Base-by-base conservation (phyloP, 2,888 invertebrate genomes). In the Lochmaea crataegi region DNA sequence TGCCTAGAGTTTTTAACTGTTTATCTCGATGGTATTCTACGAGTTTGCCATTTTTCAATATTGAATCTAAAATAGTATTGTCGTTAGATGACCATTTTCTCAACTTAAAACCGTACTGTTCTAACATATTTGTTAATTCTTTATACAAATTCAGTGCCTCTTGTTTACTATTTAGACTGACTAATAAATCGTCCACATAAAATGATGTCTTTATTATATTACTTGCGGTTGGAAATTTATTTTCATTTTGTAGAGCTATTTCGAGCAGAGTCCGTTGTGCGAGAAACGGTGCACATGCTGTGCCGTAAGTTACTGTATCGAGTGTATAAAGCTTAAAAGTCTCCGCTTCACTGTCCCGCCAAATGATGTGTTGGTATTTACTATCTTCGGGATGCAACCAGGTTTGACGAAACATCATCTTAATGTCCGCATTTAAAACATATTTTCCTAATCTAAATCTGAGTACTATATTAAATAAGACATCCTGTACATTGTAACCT, bases 341-440 rank as follows among this genome's bases (percentile, higher is more conserved):
- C 60, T 74, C 75, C 2, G 51, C 18, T n/a, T 72, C 22, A 18
- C 72, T 45, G 38, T 64, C 12, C 10, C 75, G 58, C 77, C 74
- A 77, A 32, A 76, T 22, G 7, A 77, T 76, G 69, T 73, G 60
- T 73, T 77, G 69, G 71, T 22, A 74, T 10, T 58, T 53, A 18
- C 74, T 63, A 61, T 77, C 71, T 14, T 69, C 65, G 7, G 61
- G 63, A 18, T 74, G 65, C 53, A 76, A 53, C 38, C 61, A 18
- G 22, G 76, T 75, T 65, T 70, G 70, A 45, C 76, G 45, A 61
- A 74, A 76, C 77, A 77, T 76, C 73, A 71, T 76, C 68, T 73
- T 76, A 11, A 76, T 69, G 12, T 76, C 74, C 9, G 74, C 74
- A 56, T 63, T 75, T 26, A 74, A 41, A 7, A 76, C 76, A 12